A percentile compares a stretch with the other conserved stretches of the same genome.
phyloP scores from a whole-genome alignment of 2,888 invertebrate genomes.

The Phrixothrix hirtus region DNA sequence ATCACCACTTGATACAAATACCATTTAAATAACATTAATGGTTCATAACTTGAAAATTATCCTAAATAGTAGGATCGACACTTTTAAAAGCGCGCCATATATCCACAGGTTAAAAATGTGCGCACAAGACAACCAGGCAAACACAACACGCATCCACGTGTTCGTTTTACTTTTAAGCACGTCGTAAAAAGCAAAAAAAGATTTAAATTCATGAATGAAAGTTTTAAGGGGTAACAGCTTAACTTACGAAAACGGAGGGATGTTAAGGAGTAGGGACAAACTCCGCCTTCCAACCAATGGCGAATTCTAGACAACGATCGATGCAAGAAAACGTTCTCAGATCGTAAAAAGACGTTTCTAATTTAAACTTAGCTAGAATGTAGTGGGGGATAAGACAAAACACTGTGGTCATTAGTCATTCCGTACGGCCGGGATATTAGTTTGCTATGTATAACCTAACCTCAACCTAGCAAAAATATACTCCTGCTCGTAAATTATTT shows the following conservation, averaged over 20 bases:
- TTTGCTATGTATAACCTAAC: slow-evolving; percentile 54
- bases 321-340: slow-evolving; percentile 58
- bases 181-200: slow-evolving; percentile 27
- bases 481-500: slow-evolving; percentile 57
- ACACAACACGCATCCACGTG: slow-evolving; percentile 21
- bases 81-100: not conserved
- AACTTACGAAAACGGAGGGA: slow-evolving; percentile 41
- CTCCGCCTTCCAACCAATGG: slow-evolving; percentile 56
- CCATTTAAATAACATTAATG: too few relatives aligned
- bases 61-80: too few relatives aligned
- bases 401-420: slow-evolving; percentile 57
- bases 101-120: not conserved
- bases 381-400: slow-evolving; percentile 48
- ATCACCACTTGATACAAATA: too few relatives aligned
- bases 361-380: slow-evolving; percentile 47
- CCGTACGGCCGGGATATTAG: slow-evolving; percentile 55
- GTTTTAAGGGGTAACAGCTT: slow-evolving; percentile 31
- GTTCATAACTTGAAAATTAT: too few relatives aligned
- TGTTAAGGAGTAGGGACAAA: slow-evolving; percentile 45
- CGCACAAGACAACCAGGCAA: not conserved
- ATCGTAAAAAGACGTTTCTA: slow-evolving; percentile 57
- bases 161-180: slow-evolving; percentile 19
- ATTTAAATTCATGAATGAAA: slow-evolving; percentile 38
- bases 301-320: slow-evolving; percentile 47
- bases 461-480: slow-evolving; percentile 55